Base-by-base conservation (phyloP, 2,888 invertebrate genomes). In the Galerucella pusilla region DNA sequence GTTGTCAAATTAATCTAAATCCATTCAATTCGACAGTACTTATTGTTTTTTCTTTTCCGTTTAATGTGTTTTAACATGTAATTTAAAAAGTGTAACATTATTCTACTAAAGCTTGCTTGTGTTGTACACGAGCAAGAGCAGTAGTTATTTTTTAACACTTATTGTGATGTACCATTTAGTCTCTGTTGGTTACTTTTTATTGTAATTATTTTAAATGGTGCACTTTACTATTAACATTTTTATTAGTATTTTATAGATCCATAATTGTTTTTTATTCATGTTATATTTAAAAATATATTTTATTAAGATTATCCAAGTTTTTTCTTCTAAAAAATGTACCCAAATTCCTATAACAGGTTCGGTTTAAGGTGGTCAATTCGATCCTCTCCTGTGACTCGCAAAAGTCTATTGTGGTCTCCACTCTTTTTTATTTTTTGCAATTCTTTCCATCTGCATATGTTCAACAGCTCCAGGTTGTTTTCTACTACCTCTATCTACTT, bases 261-360 rank as follows among this genome's bases (percentile, higher is more conserved):
- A 80, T 76, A 75, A 80, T 80, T 80, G 78, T 84, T 86, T 85
- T 85, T 85, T 85, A 85, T 85, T 81, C 83, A 84, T 86, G 86
- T 86, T 86, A 86, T 82, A 86, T 86, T 86, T 86, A 85, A 85
- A 86, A 86, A 87, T 87, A 86, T 87, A 86, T 86, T 86, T 87
- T 87, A 87, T 87, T 81, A 81, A 81, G 82, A 79, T 73, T 77
- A 67, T 49, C 6, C 49, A 35, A 10, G 57, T 57, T 54, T 16
- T 54, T 54, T 10, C 16, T 57, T 49, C 49, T 9, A 7, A 42
- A 42, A 42, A 42, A 42, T 42, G 35, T 42, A 7, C 35, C 35
- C 7, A 42, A 42, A 42, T 42, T 42, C 35, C 35, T 42, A 1
- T 9, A 42, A 42, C 7, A 42, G 35, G 35, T 9, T 42, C 1